Evolutionary conservation across 2,113 vertebrate species (phyloP), one percentile per base, ranked within the genome.

Genomic region (Megaceryle torquata): DNA sequence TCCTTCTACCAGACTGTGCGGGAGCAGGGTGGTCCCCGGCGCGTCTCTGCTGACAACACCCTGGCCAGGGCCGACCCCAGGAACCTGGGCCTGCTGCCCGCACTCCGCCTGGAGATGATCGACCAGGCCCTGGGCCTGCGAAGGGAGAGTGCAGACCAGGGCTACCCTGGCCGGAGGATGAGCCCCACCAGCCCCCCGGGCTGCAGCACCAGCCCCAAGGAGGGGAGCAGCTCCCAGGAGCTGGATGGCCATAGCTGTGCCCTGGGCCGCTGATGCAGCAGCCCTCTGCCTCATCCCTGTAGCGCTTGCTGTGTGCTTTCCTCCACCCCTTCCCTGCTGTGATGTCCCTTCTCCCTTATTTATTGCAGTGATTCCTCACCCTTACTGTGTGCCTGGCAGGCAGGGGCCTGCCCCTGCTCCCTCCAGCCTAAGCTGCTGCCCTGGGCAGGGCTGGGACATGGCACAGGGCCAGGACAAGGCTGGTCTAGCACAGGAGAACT

Each of bases 81-180:
- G 68, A 98, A 79, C 78, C 95, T 98, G 75, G 97, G 97, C 17
- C 81, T 98, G 84, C 91, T 98, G 82, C 98, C 98, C 0, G 96
- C 98, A 0, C 91, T 98, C 35, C 97, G 97, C 28, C 76, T 98
- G 26, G 98, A 98, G 95, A 96, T 94, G 3, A 88, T 93, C 1
- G 95, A 98, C 50, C 97, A 97, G 4, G 96, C 94, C 18, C 44
- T 97, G 9, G 88, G 97, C 9, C 17, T 13, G 44, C 92, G n/a
- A 65, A 60, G 37, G 51, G 92, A 93, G 19, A 94, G 88, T 0
- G 1, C 1, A 3, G 95, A 97, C 41, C 94, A 85, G 82, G 90
- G 88, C 31, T 72, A 80, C 14, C 56, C 91, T 2, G 22, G 89
- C 48, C 24, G 0, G 11, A 89, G 75, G 72, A 96, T 70, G 86